These are phyloP conservation scores for Neolamprologus ventralis DNA, from an alignment of 2,113 vertebrate species.

Conservation along the genomic window DNA sequence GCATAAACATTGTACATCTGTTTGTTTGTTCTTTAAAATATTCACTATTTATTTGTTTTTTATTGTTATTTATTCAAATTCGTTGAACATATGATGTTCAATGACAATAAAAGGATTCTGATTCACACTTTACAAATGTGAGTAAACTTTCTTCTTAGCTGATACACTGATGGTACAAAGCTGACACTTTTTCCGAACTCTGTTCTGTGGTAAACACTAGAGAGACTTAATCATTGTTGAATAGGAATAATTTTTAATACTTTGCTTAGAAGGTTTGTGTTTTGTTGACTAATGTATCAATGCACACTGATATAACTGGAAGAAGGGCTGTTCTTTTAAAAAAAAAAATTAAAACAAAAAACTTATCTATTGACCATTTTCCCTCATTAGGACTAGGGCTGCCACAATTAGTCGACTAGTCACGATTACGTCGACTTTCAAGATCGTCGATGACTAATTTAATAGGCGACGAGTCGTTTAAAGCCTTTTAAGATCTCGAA, in stretches of 20 bases:
- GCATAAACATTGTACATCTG: not conserved
- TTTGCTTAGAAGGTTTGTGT: not conserved
- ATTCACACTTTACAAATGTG: not conserved
- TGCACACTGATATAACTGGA: not conserved
- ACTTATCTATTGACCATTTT: not conserved
- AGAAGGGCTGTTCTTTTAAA: not conserved
- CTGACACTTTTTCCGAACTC: not conserved
- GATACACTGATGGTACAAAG: not conserved
- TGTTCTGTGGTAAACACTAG: not conserved
- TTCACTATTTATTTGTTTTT: not conserved
- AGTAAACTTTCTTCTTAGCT: not conserved
- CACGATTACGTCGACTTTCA: not conserved
- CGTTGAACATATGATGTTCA: not conserved
- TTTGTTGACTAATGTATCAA: rapidly evolving
- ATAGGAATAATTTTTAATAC: not conserved
- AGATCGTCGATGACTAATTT: not conserved
- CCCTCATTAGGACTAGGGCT: not conserved
- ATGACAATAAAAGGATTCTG: not conserved
- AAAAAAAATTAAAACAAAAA: not conserved
- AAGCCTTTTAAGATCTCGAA: not conserved
- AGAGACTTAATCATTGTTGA: not conserved
- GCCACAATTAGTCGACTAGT: not conserved
- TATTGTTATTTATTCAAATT: not conserved
- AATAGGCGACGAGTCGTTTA: not conserved
- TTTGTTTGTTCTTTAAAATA: not conserved